These are phyloP conservation scores for Macrochelys suwanniensis DNA, from an alignment of 2,797 vertebrate genomes.

Conservation along the genomic window DNA sequence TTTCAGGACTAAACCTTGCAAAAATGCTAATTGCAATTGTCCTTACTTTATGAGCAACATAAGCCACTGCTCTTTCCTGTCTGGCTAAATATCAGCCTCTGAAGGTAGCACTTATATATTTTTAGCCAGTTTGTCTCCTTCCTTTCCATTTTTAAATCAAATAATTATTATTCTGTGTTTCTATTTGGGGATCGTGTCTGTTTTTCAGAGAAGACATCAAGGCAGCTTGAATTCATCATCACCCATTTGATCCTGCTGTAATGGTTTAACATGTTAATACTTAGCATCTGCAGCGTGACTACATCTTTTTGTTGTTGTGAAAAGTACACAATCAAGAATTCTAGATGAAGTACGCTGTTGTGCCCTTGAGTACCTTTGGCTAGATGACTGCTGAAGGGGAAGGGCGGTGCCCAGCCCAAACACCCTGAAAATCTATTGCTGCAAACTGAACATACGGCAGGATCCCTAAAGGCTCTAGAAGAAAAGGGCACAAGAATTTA, in stretches of 20 bases:
- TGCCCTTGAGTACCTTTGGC: neutral
- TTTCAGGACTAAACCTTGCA: slow-evolving; percentile 21
- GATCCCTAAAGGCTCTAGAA: neutral
- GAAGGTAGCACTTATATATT: slow-evolving; percentile 25
- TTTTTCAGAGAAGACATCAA: slow-evolving; percentile 30
- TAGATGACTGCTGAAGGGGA: neutral
- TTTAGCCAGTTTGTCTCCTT: slow-evolving; percentile 22
- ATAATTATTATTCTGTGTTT: slow-evolving; percentile 8
- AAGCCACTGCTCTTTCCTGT: slow-evolving; percentile 35
- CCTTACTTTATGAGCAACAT: neutral
- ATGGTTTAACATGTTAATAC: neutral
- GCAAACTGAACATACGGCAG: neutral
- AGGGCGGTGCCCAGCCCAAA: neutral
- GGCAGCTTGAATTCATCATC: neutral
- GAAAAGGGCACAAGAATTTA: neutral
- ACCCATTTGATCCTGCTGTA: slow-evolving; percentile 13
- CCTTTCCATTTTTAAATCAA: slow-evolving; percentile 44
- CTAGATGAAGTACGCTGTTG: neutral
- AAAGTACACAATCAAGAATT: neutral
- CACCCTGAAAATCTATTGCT: slow-evolving; percentile 11
- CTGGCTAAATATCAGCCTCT: slow-evolving; percentile 27
- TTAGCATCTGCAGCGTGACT: neutral
- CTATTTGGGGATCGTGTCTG: neutral
- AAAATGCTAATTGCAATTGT: slow-evolving; percentile 20
- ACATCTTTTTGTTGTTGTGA: neutral